These are phyloP conservation scores for Ceyx margarethae DNA, from an alignment of 2,113 vertebrate species.

Conservation along the genomic window DNA sequence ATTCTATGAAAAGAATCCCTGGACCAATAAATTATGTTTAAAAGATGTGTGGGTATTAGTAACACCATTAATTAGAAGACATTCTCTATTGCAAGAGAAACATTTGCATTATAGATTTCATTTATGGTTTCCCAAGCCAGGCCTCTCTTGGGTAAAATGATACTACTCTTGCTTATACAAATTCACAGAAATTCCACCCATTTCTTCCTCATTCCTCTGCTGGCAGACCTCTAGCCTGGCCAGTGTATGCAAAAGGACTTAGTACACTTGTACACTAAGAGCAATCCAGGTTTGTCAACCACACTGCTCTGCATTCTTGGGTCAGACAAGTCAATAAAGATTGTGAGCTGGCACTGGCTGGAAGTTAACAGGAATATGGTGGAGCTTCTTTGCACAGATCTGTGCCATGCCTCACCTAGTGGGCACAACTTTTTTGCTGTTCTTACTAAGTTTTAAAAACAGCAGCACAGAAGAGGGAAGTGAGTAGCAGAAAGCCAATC, in stretches of 20 bases:
- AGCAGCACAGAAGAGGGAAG: neutral
- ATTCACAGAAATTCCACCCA: neutral
- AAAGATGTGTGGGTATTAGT: neutral
- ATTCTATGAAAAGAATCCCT: neutral
- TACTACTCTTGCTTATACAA: neutral
- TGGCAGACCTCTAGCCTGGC: neutral
- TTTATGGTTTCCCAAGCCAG: neutral
- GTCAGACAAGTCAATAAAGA: neutral
- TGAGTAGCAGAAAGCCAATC: neutral
- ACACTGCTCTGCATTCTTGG: neutral
- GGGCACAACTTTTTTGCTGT: neutral
- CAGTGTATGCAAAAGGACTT: neutral
- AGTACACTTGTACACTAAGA: neutral
- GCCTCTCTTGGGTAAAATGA: neutral
- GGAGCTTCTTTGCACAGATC: neutral
- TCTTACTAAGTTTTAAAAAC: neutral
- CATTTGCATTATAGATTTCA: neutral
- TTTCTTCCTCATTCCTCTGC: fast-evolving
- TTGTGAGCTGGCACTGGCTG: neutral
- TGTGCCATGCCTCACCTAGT: neutral
- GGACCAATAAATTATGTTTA: neutral
- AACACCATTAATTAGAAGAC: neutral
- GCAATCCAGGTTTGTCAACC: neutral
- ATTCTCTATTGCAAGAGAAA: neutral
- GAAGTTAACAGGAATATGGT: neutral